Base-by-base conservation (phyloP, 2,797 vertebrate genomes). In the Muraenolepis orangiensis region DNA sequence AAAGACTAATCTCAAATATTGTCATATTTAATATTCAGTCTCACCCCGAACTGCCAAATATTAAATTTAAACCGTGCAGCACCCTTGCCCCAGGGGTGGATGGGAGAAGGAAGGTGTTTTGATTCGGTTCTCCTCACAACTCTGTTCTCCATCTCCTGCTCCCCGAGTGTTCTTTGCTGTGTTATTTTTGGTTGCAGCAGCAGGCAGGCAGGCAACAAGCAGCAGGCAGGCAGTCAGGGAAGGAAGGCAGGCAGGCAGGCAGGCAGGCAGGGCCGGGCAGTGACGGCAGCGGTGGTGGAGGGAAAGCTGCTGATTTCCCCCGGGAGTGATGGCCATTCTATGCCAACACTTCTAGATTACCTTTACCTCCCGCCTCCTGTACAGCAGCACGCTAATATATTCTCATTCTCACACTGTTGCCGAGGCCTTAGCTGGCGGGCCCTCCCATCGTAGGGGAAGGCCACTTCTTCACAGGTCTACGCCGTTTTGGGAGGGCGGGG, bases 251-350 rank as follows among this genome's bases (percentile, higher is more conserved):
- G 89, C 88, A 86, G 84, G 86, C 83, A 46, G 69, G 69, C 79
- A 86, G 87, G 80, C 75, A 71, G 88, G 81, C 81, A 86, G 74
- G 76, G 66, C 72, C 73, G 87, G 86, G 87, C 80, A 80, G 86
- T 82, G 81, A 82, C 77, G 86, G 87, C 80, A 80, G 86, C 83
- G 81, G 82, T 78, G 51, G 51, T 7, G 46, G 51, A 6, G 46
- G n/a, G 51, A 91, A 90, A 79, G 82, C 77, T 66, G 66, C 75
- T 91, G 92, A 93, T 93, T 93, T 93, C 92, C 92, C 90, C 12
- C 0, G 86, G 74, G 91, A 87, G 78, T 36, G 74, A 23, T 70
- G 73, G 71, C 70, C 83, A 83, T 74, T 80, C 86, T 81, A 71
- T 80, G 86, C 84, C 89, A 87, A 90, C 83, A 85, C 86, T 90